These are phyloP conservation scores for Manis crassicaudata DNA, from an alignment of 2,797 vertebrate species.

Conservation along the genomic window DNA sequence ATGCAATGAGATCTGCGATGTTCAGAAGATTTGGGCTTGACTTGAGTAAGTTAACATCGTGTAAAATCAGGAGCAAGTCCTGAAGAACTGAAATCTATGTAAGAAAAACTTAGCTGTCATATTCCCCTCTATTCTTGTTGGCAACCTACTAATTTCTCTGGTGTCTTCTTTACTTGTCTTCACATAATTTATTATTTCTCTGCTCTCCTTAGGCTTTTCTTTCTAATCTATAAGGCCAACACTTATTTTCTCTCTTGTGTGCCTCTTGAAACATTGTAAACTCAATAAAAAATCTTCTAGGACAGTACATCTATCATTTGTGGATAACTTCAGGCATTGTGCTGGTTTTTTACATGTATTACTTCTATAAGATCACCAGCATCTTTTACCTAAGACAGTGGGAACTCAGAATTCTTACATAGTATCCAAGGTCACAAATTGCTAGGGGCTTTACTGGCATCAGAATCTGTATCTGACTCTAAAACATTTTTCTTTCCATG, in stretches of 20 bases:
- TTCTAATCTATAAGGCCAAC: constrained; percentile 10
- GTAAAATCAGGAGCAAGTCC: constrained; percentile 49
- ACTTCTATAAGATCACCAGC: constrained; percentile 15
- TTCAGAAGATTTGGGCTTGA: constrained; percentile 30
- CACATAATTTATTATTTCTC: constrained; percentile 26
- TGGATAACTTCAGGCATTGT: neutral
- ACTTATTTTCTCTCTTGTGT: constrained; percentile 16
- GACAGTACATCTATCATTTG: neutral
- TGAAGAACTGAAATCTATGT: neutral
- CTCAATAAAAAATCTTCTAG: neutral
- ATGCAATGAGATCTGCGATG: constrained; percentile 17
- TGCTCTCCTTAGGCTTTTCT: neutral
- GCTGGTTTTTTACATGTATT: neutral
- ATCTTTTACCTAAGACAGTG: neutral
- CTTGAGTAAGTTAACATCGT: constrained; percentile 59
- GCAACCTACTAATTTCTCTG: constrained; percentile 3
- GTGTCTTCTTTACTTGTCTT: constrained; percentile 29
- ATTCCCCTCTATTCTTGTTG: neutral
- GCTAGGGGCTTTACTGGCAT: neutral
- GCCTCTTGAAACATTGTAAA: neutral
- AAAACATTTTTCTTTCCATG: constrained; percentile 18
- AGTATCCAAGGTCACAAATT: constrained; percentile 7
- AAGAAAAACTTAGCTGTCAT: neutral
- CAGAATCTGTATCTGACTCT: neutral
- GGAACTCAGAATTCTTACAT: neutral